Conservation (phyloP, 2,113 vertebrate species). For the Tyrannus savana region DNA sequence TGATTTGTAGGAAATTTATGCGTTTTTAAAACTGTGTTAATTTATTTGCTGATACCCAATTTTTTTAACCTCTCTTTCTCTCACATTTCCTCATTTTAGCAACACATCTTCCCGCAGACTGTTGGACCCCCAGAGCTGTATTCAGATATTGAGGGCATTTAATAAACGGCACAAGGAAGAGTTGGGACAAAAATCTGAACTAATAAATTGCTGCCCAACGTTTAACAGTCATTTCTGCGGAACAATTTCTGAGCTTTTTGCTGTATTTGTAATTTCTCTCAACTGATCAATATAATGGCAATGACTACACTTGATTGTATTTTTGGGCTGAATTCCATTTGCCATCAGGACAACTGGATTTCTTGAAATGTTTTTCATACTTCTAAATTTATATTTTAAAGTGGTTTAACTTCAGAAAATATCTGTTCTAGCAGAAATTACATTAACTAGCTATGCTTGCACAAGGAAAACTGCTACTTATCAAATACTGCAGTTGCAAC, state of each 20-base stretch:
- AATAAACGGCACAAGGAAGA: neutral
- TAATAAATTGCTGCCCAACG: neutral
- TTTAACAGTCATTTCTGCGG: neutral
- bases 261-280: neutral
- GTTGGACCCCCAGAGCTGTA: neutral
- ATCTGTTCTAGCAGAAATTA: neutral
- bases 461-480: neutral
- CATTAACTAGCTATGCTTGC: neutral
- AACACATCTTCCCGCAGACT: neutral
- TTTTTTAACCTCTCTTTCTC: neutral
- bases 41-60: neutral
- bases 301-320: neutral
- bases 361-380: neutral
- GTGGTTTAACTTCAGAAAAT: neutral
- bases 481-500: fast-evolving
- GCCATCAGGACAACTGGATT: neutral
- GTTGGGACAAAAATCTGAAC: neutral
- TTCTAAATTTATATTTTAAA: neutral
- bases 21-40: neutral
- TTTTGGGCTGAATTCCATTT: neutral
- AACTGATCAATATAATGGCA: neutral
- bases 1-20: neutral
- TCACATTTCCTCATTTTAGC: neutral
- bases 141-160: neutral
- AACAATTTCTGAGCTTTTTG: neutral